phyloP scores from a whole-genome alignment of 2,113 vertebrate genomes.

The Argyrosomus japonicus region DNA sequence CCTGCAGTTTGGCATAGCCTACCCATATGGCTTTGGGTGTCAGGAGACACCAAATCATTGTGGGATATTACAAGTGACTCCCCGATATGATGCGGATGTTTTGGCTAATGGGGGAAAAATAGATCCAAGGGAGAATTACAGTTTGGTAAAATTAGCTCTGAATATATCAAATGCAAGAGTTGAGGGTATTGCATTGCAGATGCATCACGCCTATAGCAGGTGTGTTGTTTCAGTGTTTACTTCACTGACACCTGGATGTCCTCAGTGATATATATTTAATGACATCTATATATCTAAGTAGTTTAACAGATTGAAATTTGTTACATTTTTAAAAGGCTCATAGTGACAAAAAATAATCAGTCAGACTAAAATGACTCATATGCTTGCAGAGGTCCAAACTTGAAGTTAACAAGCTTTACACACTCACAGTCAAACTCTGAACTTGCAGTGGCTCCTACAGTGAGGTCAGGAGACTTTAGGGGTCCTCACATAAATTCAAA shows the following conservation, averaged over 20 bases:
- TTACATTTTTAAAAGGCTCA: background rate
- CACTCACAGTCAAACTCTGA: conserved; percentile 13
- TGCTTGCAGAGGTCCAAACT: background rate
- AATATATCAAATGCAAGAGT: background rate
- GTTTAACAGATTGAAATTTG: too few species aligned
- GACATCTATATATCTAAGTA: background rate
- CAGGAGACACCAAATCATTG: conserved; percentile 76
- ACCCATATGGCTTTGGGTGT: conserved; percentile 78
- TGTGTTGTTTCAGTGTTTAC: background rate
- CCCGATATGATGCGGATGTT: conserved; percentile 62
- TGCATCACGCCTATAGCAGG: background rate
- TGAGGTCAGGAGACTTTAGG: background rate
- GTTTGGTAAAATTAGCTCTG: background rate
- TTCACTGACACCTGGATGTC: conserved; percentile 30
- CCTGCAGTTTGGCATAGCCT: conserved; percentile 78
- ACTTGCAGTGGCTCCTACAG: background rate
- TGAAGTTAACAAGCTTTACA: background rate
- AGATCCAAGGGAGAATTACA: conserved; percentile 19
- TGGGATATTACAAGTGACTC: conserved; percentile 61
- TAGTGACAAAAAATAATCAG: background rate
- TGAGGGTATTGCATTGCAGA: background rate
- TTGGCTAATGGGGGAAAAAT: conserved; percentile 56
- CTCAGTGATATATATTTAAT: background rate
- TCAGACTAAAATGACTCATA: background rate
- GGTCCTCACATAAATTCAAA: background rate